Base-by-base conservation (phyloP, 2,797 vertebrate species). In the Channa striata region DNA sequence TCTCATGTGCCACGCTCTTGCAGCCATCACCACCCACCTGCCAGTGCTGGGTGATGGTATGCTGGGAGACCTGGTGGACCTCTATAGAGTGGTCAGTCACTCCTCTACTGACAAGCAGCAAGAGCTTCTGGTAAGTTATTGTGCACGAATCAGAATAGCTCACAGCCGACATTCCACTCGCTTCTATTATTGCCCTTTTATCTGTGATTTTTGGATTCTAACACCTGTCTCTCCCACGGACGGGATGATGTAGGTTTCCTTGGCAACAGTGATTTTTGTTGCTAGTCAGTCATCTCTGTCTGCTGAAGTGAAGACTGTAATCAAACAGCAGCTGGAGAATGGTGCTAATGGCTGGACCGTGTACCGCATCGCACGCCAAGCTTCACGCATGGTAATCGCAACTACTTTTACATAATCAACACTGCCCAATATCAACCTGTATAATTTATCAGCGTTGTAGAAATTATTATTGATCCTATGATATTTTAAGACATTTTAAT, bases 181-280 rank as follows among this genome's bases (percentile, higher is more conserved):
- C 25, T 30, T 16, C 2, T 36, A 17, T 43, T 9, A 6, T 10
- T n/a, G 25, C 14, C 6, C 13, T 44, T 42, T 6, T 6, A 16
- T 51, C 11, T 21, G 20, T 33, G n/a, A n/a, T 52, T 68, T 30
- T 72, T 43, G 8, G 13, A 23, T 34, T 76, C n/a, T 23, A 48
- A 56, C 10, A 21, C 51, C 21, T 6, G 3, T 51, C 20, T 13
- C 33, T 8, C 49, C 23, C 33, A 11, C 62, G 25, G 25, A 6
- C 80, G 30, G 56, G 25, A 43, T 72, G 17, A 6, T 0, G 21
- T 86, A 99, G 98, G 98, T 99, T 74, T 97, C 97, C 72, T 90
- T 99, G 90, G 98, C 97, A 49, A 99, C 98, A 1, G 98, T 99
- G 85, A 96, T 99, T 89, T 99, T 99, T 83, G 97, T 99, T 40